Conservation (phyloP, 1,140 invertebrate genomes). For the Coptotermes formosanus region DNA sequence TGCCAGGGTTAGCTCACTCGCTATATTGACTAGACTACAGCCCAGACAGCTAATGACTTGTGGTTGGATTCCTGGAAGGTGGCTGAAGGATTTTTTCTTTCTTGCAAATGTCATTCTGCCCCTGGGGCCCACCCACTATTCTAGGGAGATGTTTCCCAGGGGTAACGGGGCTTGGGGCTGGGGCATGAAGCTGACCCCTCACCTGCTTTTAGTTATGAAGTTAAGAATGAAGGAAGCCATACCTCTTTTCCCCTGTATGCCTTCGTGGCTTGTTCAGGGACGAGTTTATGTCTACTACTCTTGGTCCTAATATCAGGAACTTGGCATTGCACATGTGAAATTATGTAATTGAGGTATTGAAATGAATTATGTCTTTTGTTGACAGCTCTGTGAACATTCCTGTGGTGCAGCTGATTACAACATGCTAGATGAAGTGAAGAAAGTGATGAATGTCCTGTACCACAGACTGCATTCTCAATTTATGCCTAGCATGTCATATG, state of each 20-base stretch:
- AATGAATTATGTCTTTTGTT: background rate
- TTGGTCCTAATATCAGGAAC: background rate
- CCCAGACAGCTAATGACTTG: no score
- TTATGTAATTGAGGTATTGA: background rate
- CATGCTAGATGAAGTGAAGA: constrained; percentile 27
- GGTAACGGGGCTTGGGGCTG: no score
- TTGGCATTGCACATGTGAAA: background rate
- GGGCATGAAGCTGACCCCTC: no score
- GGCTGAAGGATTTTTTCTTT: no score
- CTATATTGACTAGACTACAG: no score
- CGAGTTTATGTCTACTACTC: background rate
- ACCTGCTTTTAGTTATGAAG: no score
- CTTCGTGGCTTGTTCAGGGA: no score
- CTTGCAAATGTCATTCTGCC: background rate
- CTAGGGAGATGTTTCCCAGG: no score
- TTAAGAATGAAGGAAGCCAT: no score
- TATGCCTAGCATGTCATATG: background rate
- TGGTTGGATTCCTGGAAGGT: no score
- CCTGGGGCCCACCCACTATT: background rate
- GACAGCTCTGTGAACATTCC: background rate
- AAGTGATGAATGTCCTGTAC: constrained; percentile 33
- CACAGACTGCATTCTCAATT: constrained; percentile 22
- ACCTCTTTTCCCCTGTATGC: no score
- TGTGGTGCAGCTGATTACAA: background rate
- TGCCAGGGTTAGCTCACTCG: no score